Base-by-base conservation (phyloP, 2,888 invertebrate genomes). In the Caenorhabditis plicata region DNA sequence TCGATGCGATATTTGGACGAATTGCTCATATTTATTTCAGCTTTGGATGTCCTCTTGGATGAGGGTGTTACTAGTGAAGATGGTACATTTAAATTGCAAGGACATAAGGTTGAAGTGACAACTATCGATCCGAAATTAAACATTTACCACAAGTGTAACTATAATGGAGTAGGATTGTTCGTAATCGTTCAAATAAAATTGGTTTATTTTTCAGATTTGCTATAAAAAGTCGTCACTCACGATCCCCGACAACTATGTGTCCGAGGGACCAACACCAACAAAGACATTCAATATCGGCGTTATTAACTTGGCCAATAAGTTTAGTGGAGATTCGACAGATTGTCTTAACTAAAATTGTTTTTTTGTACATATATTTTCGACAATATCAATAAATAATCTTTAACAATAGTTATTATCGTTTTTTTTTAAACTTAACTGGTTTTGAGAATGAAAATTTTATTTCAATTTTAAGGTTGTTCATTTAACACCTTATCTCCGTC, bases 271-370 rank as follows among this genome's bases (percentile, higher is more conserved):
- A 29, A 48, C 45, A 26, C 72, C 77, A 9, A 44, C 70, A 17
- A 75, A 74, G 50, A 69, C 66, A 2, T 77, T 77, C 52, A 73
- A 77, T 41, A 61, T 71, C 11, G 77, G 77, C 41, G 52, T 58
- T 20, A 57, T 77, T 52, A 75, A 75, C 38, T 50, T 77, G 41
- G 70, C 68, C 48, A 74, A 71, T 31, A 58, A 53, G 20, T 77
- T 76, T 62, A 66, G 68, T 19, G 75, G 76, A 22, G 74, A 76
- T 40, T 58, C 60, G 32, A 67, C 68, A 13, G 75, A 76, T 41
- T 76, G 75, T 55, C 48, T 75, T 32, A 74, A 75, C 57, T 74
- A 46, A 62, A 36, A 45, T 36, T n/a, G 4, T 11, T 17, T 20
- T 15, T 27, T 23, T 9, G 15, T 26, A 8, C 23, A n/a, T n/a